Conservation (phyloP, 92 coral and sea anemone genomes). For the Porites lobata region DNA sequence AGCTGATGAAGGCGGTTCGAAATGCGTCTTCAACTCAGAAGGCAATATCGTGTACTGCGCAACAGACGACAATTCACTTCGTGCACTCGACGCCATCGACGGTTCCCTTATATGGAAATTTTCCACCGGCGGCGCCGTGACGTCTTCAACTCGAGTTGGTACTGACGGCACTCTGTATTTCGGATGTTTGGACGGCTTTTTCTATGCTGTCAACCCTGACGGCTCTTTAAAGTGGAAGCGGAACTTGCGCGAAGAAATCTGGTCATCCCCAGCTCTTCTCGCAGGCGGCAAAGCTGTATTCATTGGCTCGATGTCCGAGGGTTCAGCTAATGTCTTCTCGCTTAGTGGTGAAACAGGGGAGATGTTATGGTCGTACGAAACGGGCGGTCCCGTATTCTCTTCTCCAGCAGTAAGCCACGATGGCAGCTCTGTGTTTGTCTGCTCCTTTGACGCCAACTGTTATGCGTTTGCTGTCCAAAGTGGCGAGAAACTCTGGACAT, state of each 20-base stretch:
- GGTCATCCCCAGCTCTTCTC: slow-evolving; percentile 95
- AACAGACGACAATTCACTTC: slow-evolving; percentile 89
- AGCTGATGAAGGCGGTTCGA: slow-evolving; percentile 96
- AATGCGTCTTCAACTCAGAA: slow-evolving; percentile 83
- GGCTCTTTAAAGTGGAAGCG: slow-evolving; percentile 90
- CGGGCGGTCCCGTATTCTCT: slow-evolving; percentile 83
- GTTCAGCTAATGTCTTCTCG: slow-evolving; percentile 79
- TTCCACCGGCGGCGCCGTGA: slow-evolving; percentile 83
- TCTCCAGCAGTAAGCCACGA: slow-evolving; percentile 85
- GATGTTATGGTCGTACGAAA: slow-evolving; percentile 76
- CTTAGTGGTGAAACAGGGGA: slow-evolving; percentile 87
- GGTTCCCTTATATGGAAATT: slow-evolving; percentile 96
- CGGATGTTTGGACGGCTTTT: slow-evolving; percentile 89
- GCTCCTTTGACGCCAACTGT: slow-evolving; percentile 89
- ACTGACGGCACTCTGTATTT: slow-evolving; percentile 83
- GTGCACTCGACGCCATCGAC: slow-evolving; percentile 86
- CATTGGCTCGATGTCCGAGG: slow-evolving; percentile 88
- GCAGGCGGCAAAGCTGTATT: slow-evolving; percentile 88
- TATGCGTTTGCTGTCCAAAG: slow-evolving; percentile 77
- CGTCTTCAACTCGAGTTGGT: slow-evolving; percentile 91
- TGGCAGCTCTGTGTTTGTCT: slow-evolving; percentile 78
- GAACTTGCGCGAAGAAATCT: slow-evolving; percentile 72
- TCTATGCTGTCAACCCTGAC: slow-evolving; percentile 87
- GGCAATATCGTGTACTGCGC: slow-evolving; percentile 94
- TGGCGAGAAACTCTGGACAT: slow-evolving; percentile 83